Evolutionary conservation across 2,113 vertebrate species (phyloP), one percentile per base, ranked within the genome.

Genomic region (Dendropsophus ebraccatus): DNA sequence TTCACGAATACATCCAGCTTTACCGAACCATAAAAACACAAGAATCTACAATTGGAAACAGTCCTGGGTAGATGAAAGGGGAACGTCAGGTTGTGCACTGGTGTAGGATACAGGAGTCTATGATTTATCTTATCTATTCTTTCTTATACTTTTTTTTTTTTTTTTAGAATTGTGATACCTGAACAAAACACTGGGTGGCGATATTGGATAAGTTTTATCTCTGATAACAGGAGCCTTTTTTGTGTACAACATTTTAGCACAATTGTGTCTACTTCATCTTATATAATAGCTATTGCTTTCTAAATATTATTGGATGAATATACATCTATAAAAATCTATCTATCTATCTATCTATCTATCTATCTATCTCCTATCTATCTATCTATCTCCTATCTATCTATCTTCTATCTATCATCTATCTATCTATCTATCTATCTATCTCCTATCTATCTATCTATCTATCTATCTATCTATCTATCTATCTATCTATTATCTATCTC

Each of bases 151-250:
- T 25, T 47, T 47, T 49, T 5, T 74, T 4, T 74, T n/a, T 54
- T 54, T 56, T 30, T 21, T 35, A 4, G 56, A 77, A 0, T 32
- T 77, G 75, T 37, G 35, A 1, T 79, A 52, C 17, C 1, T 30
- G 21, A 11, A 35, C 21, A 1, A 11, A 37, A 21, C 76, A 79
- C 76, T n/a, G 50, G 76, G 76, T 79, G 76, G 76, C 50, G 32
- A 56, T 37, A 58, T 56, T 79, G 52, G 17, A 58, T 79, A 58
- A 79, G 52, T 37, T 79, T 79, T 37, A 35, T 52, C 13, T 25
- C 10, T 41, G 23, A 73, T 23, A 16, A 23, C 0, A 4, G 3
- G 10, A 41, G 67, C 32, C 21, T 0, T 25, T 70, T 4, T 67
- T 19, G 4, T 30, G 7, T 12, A 25, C n/a, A 28, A 0, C 11